phyloP scores from a whole-genome alignment of 2,797 vertebrate species.

The Alauda arvensis region DNA sequence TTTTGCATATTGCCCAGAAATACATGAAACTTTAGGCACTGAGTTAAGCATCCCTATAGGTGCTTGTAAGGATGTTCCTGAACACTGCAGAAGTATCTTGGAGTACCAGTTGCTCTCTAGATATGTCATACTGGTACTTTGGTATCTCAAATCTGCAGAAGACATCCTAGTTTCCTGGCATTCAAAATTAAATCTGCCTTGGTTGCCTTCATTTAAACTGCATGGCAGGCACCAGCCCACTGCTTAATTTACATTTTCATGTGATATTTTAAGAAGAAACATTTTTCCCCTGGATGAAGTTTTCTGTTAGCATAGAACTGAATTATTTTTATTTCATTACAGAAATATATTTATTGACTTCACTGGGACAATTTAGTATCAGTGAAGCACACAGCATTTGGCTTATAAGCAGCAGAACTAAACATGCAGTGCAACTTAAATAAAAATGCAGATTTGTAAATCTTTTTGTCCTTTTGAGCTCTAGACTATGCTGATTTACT shows the following conservation, averaged over 20 bases:
- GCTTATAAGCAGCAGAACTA: slow-evolving; percentile 15
- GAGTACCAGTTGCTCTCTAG: background rate
- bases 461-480: background rate
- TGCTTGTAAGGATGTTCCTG: background rate
- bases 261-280: slow-evolving; percentile 18
- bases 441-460: background rate
- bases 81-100: background rate
- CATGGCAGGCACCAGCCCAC: slow-evolving; percentile 10
- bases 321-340: slow-evolving; percentile 7
- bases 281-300: background rate
- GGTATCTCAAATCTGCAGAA: background rate
- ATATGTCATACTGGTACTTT: background rate
- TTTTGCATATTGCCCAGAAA: background rate
- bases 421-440: background rate
- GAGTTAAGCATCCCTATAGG: background rate
- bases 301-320: background rate
- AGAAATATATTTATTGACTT: slow-evolving; percentile 4
- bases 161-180: background rate
- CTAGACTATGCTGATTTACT: background rate
- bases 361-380: background rate
- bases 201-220: slow-evolving; percentile 14
- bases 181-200: background rate
- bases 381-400: background rate
- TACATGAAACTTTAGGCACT: background rate
- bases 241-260: slow-evolving; percentile 44